Evolutionary conservation across 2,888 invertebrate genomes (phyloP), one percentile per base, ranked within the genome.

Genomic region (Himalopsyche kuldschensis): DNA sequence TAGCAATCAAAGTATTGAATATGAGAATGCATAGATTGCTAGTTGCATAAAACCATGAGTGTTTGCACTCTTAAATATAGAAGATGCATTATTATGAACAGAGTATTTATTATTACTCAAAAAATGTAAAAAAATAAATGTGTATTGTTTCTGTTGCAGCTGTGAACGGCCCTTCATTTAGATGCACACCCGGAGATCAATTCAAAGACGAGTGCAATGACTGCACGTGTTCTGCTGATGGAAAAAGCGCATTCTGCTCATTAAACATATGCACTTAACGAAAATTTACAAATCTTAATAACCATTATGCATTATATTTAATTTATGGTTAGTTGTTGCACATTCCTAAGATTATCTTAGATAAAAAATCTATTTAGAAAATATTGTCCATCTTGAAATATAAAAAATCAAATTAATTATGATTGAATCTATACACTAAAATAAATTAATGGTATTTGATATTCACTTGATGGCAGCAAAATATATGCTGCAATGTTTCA

Each of bases 181-280:
- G 91, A 78, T 93, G 92, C 89, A 91, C 90, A 82, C 90, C 92
- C 0, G 91, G 91, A 1, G 90, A 91, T 85, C 90, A 90, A 85
- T 92, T 91, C 89, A 90, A 90, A 84, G 89, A 89, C 0, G 90
- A 89, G 63, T 93, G 93, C 88, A 92, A 92, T 87, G 91, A 91
- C 87, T 93, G 93, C 88, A 89, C 90, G 1, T 93, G 93, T 87
- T 90, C 90, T 0, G 90, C 90, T 0, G 90, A 91, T 82, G 92
- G 92, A 11, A 90, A 88, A 82, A 89, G 89, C 79, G 90, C 91
- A 2, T 91, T 90, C 87, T 93, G 93, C 88, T 91, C 92, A 0
- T 85, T 91, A 24, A 90, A 89, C 32, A 87, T 90, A 55, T 92
- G 92, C 85, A 91, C 91, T 10, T 80, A 75, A 55, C 55, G 24